Evolutionary conservation across 2,888 invertebrate genomes (phyloP).

Genomic region (Caenorhabditis doughertyi): DNA sequence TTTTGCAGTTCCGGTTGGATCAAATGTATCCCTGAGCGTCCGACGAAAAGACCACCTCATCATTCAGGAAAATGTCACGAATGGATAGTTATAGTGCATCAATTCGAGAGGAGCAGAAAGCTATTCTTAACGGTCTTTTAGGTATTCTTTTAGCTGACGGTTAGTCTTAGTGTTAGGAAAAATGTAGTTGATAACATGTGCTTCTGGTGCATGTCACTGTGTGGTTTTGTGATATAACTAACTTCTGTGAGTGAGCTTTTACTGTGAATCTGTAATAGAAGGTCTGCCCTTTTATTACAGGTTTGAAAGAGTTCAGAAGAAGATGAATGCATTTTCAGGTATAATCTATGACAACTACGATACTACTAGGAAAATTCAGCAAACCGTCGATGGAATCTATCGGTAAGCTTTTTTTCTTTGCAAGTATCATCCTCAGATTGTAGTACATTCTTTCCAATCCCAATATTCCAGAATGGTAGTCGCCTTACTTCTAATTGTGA

Average conservation of each 20-base stretch:
- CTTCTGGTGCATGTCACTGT: conserved; percentile 28
- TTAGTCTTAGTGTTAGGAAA: conserved; percentile 41
- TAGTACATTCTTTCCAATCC: not conserved
- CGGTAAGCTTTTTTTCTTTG: conserved; percentile 25
- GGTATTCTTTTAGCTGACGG: conserved; percentile 69
- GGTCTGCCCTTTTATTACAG: no score
- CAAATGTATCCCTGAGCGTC: conserved; percentile 32
- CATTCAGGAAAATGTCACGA: conserved; percentile 59
- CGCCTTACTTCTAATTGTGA: conserved; percentile 65
- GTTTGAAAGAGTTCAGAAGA: no score
- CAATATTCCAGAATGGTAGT: conserved; percentile 62
- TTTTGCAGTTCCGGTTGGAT: conserved; percentile 34
- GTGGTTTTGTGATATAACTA: conserved; percentile 9
- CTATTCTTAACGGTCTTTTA: conserved; percentile 71
- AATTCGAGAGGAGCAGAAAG: conserved; percentile 73
- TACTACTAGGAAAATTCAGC: conserved; percentile 69
- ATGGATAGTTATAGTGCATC: conserved; percentile 68
- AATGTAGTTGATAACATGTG: not conserved
- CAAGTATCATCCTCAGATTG: not conserved
- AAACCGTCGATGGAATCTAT: conserved; percentile 70
- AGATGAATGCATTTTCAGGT: conserved; percentile 49
- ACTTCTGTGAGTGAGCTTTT: not conserved
- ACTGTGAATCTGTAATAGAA: no score
- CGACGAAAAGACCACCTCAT: not conserved
- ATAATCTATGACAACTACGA: conserved; percentile 74